Evolutionary conservation across 1,140 invertebrate species (phyloP), one percentile per base, ranked within the genome.

Genomic region (Antheraea mylitta): DNA sequence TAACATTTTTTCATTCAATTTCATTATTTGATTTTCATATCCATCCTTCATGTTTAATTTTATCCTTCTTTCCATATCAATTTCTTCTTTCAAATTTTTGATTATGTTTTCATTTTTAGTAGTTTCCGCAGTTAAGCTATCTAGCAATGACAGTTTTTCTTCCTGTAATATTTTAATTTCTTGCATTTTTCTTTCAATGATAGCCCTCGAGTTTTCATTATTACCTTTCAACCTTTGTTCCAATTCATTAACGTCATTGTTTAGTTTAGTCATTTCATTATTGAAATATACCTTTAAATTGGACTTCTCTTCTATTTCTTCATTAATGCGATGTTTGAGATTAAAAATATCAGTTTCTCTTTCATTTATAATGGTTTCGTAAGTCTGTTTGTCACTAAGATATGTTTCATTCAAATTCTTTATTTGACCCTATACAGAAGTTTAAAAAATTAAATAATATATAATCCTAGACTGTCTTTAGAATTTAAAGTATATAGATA

Each of bases 161-260:
- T 91, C 87, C 69, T 89, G 86, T 53, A 89, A 72, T 48, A 72
- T 83, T 80, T 88, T 76, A 66, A 90, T 88, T 68, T 91, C 89
- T 61, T 78, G 72, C 64, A 86, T 78, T 69, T 90, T 90, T 18
- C 77, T 66, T 64, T 89, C 83, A 67, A 89, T 85, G 22, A 81
- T 74, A 58, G 66, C 60, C 62, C 75, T 77, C 0, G 79, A 82
- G 58, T 81, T 81, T 65, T 88, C 82, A 63, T 76, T 78, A 30
- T 77, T 82, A 18, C 80, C 78, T 71, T 79, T 83, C 37, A 90
- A 65, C 53, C 76, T 81, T 66, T 86, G 84, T 68, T 88, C 83
- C 36, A 91, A 62, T 78, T 90, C 85, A 76, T 83, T 83, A 11
- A 88, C 73, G 48, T 86, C 78, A 73, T 84, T 88, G 63, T 88